Evolutionary conservation across 2,888 invertebrate genomes (phyloP).

Genomic region (Eulithis prunata): DNA sequence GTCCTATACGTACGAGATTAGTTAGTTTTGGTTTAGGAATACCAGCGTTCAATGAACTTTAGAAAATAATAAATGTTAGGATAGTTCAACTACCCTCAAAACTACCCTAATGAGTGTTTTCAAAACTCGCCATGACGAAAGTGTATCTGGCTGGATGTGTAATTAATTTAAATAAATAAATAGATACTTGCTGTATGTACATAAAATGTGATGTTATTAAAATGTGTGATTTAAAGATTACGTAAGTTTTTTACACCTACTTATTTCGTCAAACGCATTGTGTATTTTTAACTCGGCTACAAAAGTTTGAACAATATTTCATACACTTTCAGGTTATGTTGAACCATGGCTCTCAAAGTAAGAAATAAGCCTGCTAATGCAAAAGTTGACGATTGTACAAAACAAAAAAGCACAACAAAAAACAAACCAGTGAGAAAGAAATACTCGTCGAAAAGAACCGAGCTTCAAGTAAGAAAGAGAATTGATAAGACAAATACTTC

Average conservation of each 20-base stretch:
- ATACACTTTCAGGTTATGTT: slow-evolving; percentile 23
- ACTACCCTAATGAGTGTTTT: neutral
- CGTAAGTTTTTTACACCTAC: no score
- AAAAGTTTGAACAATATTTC: neutral
- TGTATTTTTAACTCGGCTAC: no score
- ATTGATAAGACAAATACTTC: neutral
- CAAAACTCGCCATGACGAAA: slow-evolving; percentile 30
- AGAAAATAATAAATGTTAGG: no score
- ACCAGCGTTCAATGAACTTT: no score
- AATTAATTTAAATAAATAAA: no score
- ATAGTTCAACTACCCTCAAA: slow-evolving; percentile 14
- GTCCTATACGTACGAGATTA: no score
- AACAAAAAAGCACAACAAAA: slow-evolving; percentile 20
- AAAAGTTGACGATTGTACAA: slow-evolving; percentile 3
- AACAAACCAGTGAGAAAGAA: slow-evolving; percentile 13
- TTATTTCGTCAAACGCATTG: no score
- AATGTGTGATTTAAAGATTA: neutral
- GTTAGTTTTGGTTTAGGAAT: no score
- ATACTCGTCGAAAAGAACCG: slow-evolving; percentile 14
- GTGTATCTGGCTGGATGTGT: slow-evolving; percentile 30
- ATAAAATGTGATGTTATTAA: neutral
- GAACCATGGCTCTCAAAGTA: slow-evolving; percentile 31
- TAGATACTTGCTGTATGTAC: no score
- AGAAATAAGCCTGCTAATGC: neutral
- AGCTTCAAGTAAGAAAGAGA: slow-evolving; percentile 24